Base-by-base conservation (phyloP, 2,888 invertebrate species). In the Tipula confusa region DNA sequence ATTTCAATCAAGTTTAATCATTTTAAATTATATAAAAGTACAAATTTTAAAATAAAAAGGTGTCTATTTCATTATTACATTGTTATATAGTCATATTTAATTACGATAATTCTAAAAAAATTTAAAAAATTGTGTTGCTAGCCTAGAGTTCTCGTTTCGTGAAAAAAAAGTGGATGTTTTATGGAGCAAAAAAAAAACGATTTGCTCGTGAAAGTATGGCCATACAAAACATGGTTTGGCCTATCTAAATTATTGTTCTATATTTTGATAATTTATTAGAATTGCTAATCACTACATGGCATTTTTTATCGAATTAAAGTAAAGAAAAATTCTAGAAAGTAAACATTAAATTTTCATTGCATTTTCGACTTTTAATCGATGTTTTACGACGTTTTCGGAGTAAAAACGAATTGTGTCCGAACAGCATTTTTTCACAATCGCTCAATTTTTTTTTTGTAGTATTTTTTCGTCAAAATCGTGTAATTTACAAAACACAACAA, bases 401-500 rank as follows among this genome's bases (percentile, higher is more conserved):
- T 24, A 64, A 64, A 64, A 64, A 24, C 64, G 64, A 64, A 64
- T 24, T 24, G 24, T 24, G 11, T 24, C 64, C 64, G 64, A 64
- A 64, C 64, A 64, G 64, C 64, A 64, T 64, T 64, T 64, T 43
- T 64, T 64, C 64, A 64, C 24, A 64, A 64, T 15, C 6, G 6
- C 43, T 43, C 43, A 15, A 43, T 3, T 0, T 43, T 43, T 43
- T 43, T 43, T 43, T 64, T 64, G 18, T 64, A 24, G 18, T 24
- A 9, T 24, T 64, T 64, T 64, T 24, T 64, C 64, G 64, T 64
- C 64, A 64, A 64, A 64, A 64, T 64, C 64, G 64, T 64, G 64
- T 64, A 64, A 24, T 64, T 64, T 64, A 64, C 64, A 64, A 64
- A 64, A 64, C n/a, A 64, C 64, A 64, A 64, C 64, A 43, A 43